Evolutionary conservation across 1,140 invertebrate genomes (phyloP), one percentile per base, ranked within the genome.

Genomic region (Manduca sexta): DNA sequence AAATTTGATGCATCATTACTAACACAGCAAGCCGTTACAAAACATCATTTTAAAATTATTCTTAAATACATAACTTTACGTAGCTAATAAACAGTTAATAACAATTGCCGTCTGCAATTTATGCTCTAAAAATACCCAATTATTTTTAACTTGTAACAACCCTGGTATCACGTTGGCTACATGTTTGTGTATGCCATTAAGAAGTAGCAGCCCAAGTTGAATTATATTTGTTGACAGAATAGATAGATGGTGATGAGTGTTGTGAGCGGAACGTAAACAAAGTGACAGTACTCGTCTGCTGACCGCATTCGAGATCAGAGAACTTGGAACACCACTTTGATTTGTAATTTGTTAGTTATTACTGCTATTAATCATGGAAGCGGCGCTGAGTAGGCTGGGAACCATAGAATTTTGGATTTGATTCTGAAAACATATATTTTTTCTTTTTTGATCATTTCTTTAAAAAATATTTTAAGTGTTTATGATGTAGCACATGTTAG

Each of bases 161-260:
- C 12, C 35, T 31, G 18, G 34, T 26, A 30, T 8, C 15, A 12
- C 29, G 8, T 15, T 21, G 17, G 30, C 16, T 41, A 35, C 40
- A 31, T 45, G 31, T 59, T 51, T 59, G 40, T 51, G 48, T 54
- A 52, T 21, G 11, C 31, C 39, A 60, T 54, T 47, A 47, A 35
- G 38, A 45, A 42, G 37, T 45, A 43, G 31, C 10, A 47, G 45
- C 18, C 33, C 30, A 35, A 45, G 16, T 17, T 42, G 54, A 45
- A 48, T 59, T 45, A 43, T 58, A 53, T 66, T 63, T 70, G 61
- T 67, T 64, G 67, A 64, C 42, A 51, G 57, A 57, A 64, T 53
- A 51, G 52, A 65, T 62, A 60, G 55, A 29, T 51, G 40, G 47
- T 49, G 49, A 57, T 26, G 52, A 51, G 47, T 11, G 45, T 31